Conservation (phyloP, 2,797 vertebrate species). For the Cynodonichthys magdalenae region DNA sequence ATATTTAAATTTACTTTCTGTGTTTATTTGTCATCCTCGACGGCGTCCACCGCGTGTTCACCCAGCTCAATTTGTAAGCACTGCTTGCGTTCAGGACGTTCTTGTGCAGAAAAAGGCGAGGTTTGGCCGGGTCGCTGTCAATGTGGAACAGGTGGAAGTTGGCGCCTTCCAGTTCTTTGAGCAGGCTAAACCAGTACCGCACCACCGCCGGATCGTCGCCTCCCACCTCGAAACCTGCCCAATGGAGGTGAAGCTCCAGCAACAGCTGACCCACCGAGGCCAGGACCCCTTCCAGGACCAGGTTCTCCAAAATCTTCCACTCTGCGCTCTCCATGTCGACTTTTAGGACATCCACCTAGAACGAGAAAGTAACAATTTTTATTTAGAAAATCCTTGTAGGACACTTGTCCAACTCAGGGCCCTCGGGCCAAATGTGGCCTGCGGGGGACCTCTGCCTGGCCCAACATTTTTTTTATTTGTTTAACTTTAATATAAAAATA, state of each 20-base stretch:
- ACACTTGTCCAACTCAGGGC: too few species aligned
- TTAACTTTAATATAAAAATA: too few species aligned
- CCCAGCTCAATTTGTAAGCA: conserved; percentile 90
- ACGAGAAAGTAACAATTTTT: not conserved
- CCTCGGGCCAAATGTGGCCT: too few species aligned
- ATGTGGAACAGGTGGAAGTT: conserved; percentile 90
- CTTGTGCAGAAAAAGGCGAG: conserved; percentile 89
- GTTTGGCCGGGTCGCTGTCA: conserved; percentile 85
- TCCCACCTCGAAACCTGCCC: conserved; percentile 94
- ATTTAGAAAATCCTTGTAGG: too few species aligned
- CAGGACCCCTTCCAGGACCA: conserved; percentile 90
- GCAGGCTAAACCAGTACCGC: conserved; percentile 95
- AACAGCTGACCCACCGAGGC: conserved; percentile 91
- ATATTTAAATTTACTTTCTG: not conserved
- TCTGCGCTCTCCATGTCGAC: conserved; percentile 94
- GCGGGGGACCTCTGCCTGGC: too few species aligned
- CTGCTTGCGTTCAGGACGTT: conserved; percentile 91
- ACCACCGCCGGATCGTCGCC: conserved; percentile 90
- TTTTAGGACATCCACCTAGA: conserved; percentile 92
- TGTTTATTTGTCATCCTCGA: conserved; percentile 19
- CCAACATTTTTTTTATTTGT: too few species aligned
- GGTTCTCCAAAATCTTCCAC: conserved; percentile 97
- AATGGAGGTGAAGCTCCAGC: conserved; percentile 93
- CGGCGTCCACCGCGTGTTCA: conserved; percentile 88
- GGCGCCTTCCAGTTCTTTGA: conserved; percentile 88